Percentiles rank a stretch among this genome's conserved stretches.
These are phyloP conservation scores for Leptopterna dolabrata DNA, from an alignment of 2,888 invertebrate genomes.

Conservation along the genomic window DNA sequence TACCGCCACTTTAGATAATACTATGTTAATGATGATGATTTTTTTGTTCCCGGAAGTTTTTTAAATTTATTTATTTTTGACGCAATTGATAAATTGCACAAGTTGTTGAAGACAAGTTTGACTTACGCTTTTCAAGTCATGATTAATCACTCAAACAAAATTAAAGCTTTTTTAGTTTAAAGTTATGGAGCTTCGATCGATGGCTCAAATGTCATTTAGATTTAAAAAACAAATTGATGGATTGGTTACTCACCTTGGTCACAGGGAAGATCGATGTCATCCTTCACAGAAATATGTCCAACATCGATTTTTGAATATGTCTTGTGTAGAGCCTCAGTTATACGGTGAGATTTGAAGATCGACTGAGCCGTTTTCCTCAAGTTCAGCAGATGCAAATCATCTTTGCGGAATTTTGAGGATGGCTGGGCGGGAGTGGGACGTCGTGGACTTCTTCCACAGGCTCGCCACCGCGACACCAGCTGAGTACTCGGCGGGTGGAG, in stretches of 20 bases:
- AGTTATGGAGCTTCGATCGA: too few species aligned
- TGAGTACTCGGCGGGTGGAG: conserved; percentile 75
- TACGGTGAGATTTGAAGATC: conserved; percentile 74
- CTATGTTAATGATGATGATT: neutral
- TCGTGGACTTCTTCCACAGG: conserved; percentile 70
- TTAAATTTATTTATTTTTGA: too few species aligned
- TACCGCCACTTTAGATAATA: neutral
- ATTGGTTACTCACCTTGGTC: conserved; percentile 73
- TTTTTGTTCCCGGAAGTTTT: too few species aligned
- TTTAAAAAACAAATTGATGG: too few species aligned
- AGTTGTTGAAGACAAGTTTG: too few species aligned
- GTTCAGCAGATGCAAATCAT: conserved; percentile 72
- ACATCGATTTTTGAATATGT: conserved; percentile 79
- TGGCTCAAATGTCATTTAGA: too few species aligned
- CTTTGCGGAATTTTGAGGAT: conserved; percentile 69
- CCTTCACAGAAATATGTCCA: conserved; percentile 78
- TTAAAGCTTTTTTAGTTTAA: too few species aligned
- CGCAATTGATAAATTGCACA: too few species aligned
- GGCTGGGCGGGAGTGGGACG: conserved; percentile 49
- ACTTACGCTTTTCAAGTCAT: too few species aligned
- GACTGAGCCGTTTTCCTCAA: conserved; percentile 76
- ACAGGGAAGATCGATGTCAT: conserved; percentile 83
- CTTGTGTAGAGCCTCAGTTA: conserved; percentile 75
- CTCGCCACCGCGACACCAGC: conserved; percentile 69
- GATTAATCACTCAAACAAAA: too few species aligned